Evolutionary conservation across 2,113 vertebrate species (phyloP).

Genomic region (Micromys minutus): DNA sequence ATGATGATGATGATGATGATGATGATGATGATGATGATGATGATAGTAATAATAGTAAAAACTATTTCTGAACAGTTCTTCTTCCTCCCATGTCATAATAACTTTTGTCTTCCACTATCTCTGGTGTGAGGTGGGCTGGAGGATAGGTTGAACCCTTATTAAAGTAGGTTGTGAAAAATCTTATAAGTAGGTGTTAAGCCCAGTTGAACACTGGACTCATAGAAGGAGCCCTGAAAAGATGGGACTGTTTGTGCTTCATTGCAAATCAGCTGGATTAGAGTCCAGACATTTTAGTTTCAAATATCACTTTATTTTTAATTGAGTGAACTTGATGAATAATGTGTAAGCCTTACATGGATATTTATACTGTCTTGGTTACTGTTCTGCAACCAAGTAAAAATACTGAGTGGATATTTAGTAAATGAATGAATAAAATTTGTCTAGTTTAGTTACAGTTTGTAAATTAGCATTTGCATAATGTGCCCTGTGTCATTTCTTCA

Average conservation of each 20-base stretch:
- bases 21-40: too few species aligned
- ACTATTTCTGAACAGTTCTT: too few species aligned
- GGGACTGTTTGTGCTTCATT: not conserved
- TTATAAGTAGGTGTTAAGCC: not conserved
- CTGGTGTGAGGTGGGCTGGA: too few species aligned
- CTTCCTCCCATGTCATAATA: too few species aligned
- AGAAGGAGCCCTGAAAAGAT: constrained; percentile 11
- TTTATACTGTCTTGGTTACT: constrained; percentile 15
- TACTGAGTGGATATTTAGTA: not conserved
- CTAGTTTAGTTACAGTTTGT: constrained; percentile 20
- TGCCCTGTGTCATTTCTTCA: not conserved
- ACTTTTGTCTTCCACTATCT: too few species aligned
- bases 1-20: too few species aligned
- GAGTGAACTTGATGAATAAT: constrained; percentile 10
- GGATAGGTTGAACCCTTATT: too few species aligned
- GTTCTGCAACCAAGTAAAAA: not conserved
- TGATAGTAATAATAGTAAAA: too few species aligned
- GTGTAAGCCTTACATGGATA: constrained; percentile 7
- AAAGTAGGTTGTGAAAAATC: too few species aligned
- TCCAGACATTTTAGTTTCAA: constrained; percentile 10
- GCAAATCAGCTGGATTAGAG: constrained; percentile 1
- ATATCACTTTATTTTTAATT: constrained; percentile 27
- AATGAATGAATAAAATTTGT: not conserved
- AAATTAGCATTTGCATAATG: not conserved
- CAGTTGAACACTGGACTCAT: not conserved